Evolutionary conservation across 2,888 invertebrate species (phyloP), one percentile per base, ranked within the genome.

Genomic region (Rhaphigaster nebulosa): DNA sequence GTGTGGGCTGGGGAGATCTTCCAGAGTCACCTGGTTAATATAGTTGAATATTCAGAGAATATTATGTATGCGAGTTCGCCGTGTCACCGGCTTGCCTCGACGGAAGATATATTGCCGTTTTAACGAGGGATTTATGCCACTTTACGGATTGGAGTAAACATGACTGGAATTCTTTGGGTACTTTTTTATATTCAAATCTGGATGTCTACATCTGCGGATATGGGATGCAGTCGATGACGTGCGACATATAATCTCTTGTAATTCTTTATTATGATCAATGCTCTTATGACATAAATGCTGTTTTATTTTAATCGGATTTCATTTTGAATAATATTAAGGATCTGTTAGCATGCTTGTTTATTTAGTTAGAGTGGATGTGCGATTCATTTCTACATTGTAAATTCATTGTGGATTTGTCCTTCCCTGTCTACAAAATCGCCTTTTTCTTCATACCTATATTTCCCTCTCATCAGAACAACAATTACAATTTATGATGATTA

Each of bases 51-150:
- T 84, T 84, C 84, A 84, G 45, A 15, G 84, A 41, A n/a, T 50
- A 84, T 84, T 45, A 50, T 84, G 84, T 84, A 84, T 84, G 84
- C 84, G 84, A 50, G 84, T 84, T 84, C 10, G 84, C 34, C 84
- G n/a, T 50, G 84, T 84, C 84, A 50, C 45, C 84, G 84, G 45
- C n/a, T 45, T 26, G n/a, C 45, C 15, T 41, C n/a, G n/a, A 0
- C 84, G 13, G 4, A 26, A 84, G 84, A 84, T 84, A 45, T 84
- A 84, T 84, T 50, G 45, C 84, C 45, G 84, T 45, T 84, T 84
- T 84, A 84, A 84, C 84, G 84, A n/a, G 45, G 84, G 45, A 84
- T 84, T 84, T 84, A 84, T 84, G 84, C 45, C 45, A 84, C 45
- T 84, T 76, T 76, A 38, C 70, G 70, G 70, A 76, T 76, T 76